These are phyloP conservation scores for Acomys russatus DNA, from an alignment of 2,797 vertebrate species.

Conservation along the genomic window DNA sequence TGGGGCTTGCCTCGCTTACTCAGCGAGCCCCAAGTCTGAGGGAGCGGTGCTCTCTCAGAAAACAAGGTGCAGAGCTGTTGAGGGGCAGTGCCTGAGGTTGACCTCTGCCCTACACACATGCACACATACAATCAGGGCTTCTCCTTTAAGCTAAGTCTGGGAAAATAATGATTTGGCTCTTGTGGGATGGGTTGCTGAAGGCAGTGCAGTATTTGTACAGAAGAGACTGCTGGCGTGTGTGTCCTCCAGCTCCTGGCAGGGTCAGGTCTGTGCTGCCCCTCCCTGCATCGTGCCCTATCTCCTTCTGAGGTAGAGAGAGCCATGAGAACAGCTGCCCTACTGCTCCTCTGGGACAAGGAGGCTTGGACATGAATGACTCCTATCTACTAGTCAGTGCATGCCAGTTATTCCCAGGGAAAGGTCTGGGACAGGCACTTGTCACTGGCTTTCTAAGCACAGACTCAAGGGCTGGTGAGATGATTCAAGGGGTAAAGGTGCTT, in stretches of 20 bases:
- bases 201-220: conserved; percentile 2
- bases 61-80: neutral
- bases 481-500: neutral
- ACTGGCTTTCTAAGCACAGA: neutral
- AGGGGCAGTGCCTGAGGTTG: neutral
- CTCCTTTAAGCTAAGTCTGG: neutral
- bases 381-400: neutral
- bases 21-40: neutral
- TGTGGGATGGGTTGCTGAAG: neutral
- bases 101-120: neutral
- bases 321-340: conserved; percentile 3
- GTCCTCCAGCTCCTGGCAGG: neutral
- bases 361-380: neutral
- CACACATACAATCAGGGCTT: neutral
- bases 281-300: neutral
- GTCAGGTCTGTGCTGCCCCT: neutral
- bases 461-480: neutral
- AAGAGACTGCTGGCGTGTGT: conserved; percentile 39
- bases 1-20: neutral
- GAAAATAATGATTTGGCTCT: neutral
- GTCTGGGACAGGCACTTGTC: neutral
- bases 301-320: neutral
- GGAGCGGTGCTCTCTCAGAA: neutral
- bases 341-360: conserved; percentile 5
- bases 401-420: neutral